phyloP scores from a whole-genome alignment of 2,888 invertebrate species.

The Athetis lepigone region DNA sequence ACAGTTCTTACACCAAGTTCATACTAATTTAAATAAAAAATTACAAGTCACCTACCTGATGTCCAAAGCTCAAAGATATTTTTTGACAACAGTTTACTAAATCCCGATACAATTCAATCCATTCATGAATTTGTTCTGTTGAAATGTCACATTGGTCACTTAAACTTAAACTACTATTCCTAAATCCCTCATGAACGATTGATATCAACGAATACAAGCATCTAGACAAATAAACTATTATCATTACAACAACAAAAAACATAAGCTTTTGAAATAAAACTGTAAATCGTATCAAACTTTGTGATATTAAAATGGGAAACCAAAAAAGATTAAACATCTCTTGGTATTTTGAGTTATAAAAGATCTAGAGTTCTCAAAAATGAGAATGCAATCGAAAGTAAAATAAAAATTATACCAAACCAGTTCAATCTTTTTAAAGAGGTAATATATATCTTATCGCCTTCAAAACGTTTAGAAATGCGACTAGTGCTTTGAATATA shows the following conservation, averaged over 20 bases:
- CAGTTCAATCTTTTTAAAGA: not conserved
- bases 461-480: not conserved
- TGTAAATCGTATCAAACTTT: not conserved
- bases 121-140: constrained; percentile 9
- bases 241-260: not conserved
- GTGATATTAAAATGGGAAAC: constrained; percentile 4
- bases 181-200: not conserved
- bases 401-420: not conserved
- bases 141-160: constrained; percentile 1
- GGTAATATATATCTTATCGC: not conserved
- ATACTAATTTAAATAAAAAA: too few species aligned
- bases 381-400: not conserved
- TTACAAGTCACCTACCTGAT: constrained; percentile 13
- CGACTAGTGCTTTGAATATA: not conserved
- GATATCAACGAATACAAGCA: not conserved
- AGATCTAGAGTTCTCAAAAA: not conserved
- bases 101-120: constrained; percentile 22
- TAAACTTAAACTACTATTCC: not conserved
- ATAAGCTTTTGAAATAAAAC: not conserved
- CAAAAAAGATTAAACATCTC: not conserved
- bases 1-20: too few species aligned
- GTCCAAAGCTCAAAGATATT: constrained; percentile 7
- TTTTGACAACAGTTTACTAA: constrained; percentile 11
- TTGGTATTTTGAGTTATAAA: not conserved
- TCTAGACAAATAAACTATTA: constrained; percentile 1